A percentile compares a stretch with the other conserved stretches of the same genome.
Conservation (phyloP, 2,888 invertebrate genomes). For the Dendrolimus houi region DNA sequence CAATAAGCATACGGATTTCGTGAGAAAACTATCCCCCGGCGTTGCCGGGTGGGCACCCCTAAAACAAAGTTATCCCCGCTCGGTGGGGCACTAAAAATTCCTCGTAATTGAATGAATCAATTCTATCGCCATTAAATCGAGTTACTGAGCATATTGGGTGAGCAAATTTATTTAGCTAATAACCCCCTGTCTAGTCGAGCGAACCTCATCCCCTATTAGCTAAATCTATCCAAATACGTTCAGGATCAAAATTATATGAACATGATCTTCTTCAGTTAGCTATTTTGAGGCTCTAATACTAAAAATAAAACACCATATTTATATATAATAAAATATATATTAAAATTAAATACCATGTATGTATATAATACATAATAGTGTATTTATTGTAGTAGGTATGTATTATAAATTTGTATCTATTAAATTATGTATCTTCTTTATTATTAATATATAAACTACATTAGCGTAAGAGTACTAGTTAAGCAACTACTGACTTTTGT, state of each 20-base stretch:
- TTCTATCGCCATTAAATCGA: conserved; percentile 76
- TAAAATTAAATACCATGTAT: too few relatives aligned
- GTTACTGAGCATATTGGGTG: conserved; percentile 75
- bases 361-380: too few relatives aligned
- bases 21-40: conserved; percentile 62
- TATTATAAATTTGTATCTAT: too few relatives aligned
- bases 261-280: neutral
- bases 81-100: conserved; percentile 73
- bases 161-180: conserved; percentile 76
- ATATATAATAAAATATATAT: too few relatives aligned
- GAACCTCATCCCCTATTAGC: conserved; percentile 42
- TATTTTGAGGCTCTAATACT: too few relatives aligned
- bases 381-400: too few relatives aligned
- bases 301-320: too few relatives aligned
- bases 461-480: too few relatives aligned
- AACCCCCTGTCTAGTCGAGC: conserved; percentile 47
- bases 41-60: conserved; percentile 33
- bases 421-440: too few relatives aligned
- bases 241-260: neutral
- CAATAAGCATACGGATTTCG: conserved; percentile 49
- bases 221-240: conserved; percentile 7
- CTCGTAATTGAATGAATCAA: conserved; percentile 76
- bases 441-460: too few relatives aligned
- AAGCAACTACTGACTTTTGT: too few relatives aligned
- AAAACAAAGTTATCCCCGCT: conserved; percentile 69